Percentiles rank a stretch among this genome's conserved stretches.
Conservation (phyloP, 92 coral and sea anemone species). For the Epizoanthus rinbou region DNA sequence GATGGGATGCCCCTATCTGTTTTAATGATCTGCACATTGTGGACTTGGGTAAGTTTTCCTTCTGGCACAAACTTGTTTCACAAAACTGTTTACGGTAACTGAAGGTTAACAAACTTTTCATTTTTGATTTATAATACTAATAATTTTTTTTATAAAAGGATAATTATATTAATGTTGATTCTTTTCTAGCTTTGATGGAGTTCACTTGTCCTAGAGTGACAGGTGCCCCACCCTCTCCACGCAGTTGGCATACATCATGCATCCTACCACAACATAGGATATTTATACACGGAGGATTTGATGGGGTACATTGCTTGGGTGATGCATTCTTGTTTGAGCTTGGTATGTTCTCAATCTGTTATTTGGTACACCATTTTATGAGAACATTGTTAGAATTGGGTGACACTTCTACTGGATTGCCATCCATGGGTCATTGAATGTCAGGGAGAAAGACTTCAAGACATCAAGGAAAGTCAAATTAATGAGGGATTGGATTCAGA, state of each 20-base stretch:
- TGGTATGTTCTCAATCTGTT: slow-evolving; percentile 55
- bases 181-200: slow-evolving; percentile 82
- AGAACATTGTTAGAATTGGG: too few species aligned
- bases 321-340: slow-evolving; percentile 87
- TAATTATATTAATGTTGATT: neutral
- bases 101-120: neutral
- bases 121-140: neutral
- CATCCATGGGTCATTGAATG: too few species aligned
- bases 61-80: neutral
- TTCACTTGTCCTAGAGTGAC: slow-evolving; percentile 68
- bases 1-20: slow-evolving; percentile 95
- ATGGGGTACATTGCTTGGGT: slow-evolving; percentile 71
- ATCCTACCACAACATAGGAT: slow-evolving; percentile 69
- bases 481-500: too few species aligned
- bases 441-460: too few species aligned
- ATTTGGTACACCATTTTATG: too few species aligned
- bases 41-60: slow-evolving; percentile 70
- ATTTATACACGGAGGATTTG: slow-evolving; percentile 92
- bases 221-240: slow-evolving; percentile 78
- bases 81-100: neutral
- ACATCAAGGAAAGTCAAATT: too few species aligned
- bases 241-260: slow-evolving; percentile 90
- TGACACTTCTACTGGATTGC: too few species aligned
- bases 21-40: slow-evolving; percentile 78
- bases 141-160: neutral